These are phyloP conservation scores for Thamnophis sirtalis DNA, from an alignment of 2,113 vertebrate species.

Conservation along the genomic window DNA sequence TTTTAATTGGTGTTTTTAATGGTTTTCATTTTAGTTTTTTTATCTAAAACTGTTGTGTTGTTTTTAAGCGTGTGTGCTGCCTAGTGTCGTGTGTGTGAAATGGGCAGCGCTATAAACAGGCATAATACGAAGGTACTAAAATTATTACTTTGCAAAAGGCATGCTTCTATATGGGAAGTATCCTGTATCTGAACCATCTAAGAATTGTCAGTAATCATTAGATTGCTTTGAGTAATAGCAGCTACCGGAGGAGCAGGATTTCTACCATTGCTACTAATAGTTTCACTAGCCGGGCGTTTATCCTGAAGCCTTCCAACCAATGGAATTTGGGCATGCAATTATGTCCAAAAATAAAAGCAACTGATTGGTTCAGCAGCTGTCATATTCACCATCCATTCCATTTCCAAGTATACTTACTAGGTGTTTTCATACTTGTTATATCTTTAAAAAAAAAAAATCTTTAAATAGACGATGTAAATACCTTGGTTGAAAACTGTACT, in stretches of 20 bases:
- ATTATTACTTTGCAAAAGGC: not conserved
- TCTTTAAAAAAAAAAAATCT: not conserved
- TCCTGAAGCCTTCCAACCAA: not conserved
- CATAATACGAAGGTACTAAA: not conserved
- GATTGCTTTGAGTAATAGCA: not conserved
- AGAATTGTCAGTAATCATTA: not conserved
- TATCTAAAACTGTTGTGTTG: not conserved
- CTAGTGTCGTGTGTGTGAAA: not conserved
- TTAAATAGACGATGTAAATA: not conserved
- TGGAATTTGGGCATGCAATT: not conserved
- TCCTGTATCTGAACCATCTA: not conserved
- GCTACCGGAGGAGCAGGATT: not conserved
- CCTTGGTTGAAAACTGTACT: not conserved
- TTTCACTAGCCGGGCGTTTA: not conserved
- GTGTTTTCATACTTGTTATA: not conserved
- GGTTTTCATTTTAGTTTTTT: not conserved
- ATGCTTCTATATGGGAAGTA: not conserved
- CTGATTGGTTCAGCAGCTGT: not conserved
- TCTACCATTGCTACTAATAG: not conserved
- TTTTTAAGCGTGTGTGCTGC: not conserved
- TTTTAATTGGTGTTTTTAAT: not conserved
- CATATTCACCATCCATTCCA: not conserved
- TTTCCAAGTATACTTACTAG: not conserved
- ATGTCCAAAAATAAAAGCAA: not conserved
- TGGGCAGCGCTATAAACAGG: not conserved